phyloP scores from a whole-genome alignment of 2,113 vertebrate genomes.

The Strigops habroptila region DNA sequence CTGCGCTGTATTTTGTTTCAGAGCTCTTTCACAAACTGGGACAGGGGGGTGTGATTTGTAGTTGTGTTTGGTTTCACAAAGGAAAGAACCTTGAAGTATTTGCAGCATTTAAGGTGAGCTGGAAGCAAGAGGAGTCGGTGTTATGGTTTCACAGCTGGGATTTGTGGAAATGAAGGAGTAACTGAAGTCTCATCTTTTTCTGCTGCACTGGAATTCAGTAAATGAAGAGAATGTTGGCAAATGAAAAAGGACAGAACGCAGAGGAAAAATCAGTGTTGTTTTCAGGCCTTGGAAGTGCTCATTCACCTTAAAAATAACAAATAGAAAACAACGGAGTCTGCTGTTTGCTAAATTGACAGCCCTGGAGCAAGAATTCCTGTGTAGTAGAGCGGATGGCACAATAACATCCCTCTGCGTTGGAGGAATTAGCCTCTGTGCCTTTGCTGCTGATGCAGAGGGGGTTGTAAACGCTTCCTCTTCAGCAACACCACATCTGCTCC shows the following conservation, averaged over 20 bases:
- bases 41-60: neutral
- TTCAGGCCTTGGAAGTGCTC: neutral
- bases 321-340: neutral
- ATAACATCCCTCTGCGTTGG: neutral
- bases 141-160: neutral
- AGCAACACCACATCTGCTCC: neutral
- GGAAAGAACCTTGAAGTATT: neutral
- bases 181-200: neutral
- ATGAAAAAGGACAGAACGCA: neutral
- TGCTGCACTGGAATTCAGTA: neutral
- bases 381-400: neutral
- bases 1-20: neutral
- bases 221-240: neutral
- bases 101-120: neutral
- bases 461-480: neutral
- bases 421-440: neutral
- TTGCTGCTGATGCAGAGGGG: neutral
- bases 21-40: neutral
- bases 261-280: neutral
- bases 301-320: neutral
- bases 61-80: neutral
- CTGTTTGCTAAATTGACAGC: neutral
- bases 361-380: neutral
- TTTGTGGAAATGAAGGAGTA: neutral
- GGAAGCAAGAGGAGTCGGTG: neutral